Evolutionary conservation across 2,797 vertebrate species (phyloP).

Genomic region (Carapus acus): DNA sequence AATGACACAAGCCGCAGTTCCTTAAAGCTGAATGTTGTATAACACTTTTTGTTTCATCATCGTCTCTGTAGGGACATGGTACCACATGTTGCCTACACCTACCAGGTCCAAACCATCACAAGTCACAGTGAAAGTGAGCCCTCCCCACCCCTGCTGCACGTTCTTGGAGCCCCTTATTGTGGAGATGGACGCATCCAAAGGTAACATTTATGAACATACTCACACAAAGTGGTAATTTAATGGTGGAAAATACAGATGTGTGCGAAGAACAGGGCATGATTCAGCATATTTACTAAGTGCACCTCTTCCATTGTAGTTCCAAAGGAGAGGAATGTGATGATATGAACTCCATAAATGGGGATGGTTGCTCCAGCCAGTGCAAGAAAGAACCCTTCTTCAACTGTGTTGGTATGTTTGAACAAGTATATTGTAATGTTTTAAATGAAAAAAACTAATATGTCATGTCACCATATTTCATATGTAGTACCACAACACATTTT

Average conservation of each 20-base stretch:
- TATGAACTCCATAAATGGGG: constrained; percentile 89
- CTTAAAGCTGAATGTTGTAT: neutral
- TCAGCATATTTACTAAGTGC: constrained; percentile 19
- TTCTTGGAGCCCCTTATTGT: constrained; percentile 87
- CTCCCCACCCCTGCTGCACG: constrained; percentile 79
- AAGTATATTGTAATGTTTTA: neutral
- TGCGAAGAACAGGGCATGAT: too few relatives aligned
- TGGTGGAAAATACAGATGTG: constrained; percentile 8
- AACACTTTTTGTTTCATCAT: neutral
- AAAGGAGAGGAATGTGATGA: constrained; percentile 94
- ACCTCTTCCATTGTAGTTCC: constrained; percentile 68
- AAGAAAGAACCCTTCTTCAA: constrained; percentile 90
- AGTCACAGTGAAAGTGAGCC: constrained; percentile 80
- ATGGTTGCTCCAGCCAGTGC: constrained; percentile 94
- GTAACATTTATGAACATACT: constrained; percentile 60
- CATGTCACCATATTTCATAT: too few relatives aligned
- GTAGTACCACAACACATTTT: neutral
- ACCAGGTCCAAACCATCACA: constrained; percentile 81
- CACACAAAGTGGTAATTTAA: too few relatives aligned
- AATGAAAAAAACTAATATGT: constrained; percentile 1
- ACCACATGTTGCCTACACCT: constrained; percentile 75
- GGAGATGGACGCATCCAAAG: constrained; percentile 91
- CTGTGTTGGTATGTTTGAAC: constrained; percentile 83
- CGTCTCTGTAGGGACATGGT: constrained; percentile 76
- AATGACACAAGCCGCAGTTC: neutral